phyloP scores from a whole-genome alignment of 2,797 vertebrate genomes.

The Thamnophis elegans region DNA sequence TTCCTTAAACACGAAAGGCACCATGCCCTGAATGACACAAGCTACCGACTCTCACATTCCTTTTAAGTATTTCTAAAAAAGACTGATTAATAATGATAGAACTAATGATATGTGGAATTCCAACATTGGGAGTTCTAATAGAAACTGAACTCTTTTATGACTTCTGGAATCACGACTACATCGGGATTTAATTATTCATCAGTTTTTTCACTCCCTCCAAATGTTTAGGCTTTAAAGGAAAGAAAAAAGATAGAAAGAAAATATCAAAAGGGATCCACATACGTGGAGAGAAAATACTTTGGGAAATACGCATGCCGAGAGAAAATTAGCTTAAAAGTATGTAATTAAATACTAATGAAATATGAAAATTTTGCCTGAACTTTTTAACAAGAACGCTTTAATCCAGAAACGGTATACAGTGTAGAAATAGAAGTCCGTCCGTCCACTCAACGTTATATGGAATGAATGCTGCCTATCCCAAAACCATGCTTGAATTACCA shows the following conservation, averaged over 20 bases:
- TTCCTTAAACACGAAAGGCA: too few relatives aligned
- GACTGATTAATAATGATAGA: not conserved
- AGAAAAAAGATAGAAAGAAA: not conserved
- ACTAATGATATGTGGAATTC: not conserved
- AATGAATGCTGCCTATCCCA: not conserved
- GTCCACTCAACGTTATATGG: too few relatives aligned
- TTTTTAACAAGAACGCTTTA: not conserved
- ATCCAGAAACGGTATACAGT: not conserved
- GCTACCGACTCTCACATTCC: not conserved
- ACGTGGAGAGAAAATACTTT: not conserved
- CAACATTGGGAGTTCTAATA: not conserved
- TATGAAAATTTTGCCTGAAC: not conserved
- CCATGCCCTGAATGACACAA: not conserved
- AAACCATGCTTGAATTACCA: not conserved
- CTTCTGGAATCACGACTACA: not conserved
- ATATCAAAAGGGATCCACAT: too few relatives aligned
- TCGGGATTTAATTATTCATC: not conserved
- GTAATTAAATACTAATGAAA: not conserved
- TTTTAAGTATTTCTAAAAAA: not conserved
- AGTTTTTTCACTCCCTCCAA: not conserved
- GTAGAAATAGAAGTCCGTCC: not conserved
- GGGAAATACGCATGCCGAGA: not conserved
- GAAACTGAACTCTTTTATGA: not conserved
- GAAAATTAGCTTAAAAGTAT: not conserved
- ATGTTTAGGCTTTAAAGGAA: not conserved